Conservation (phyloP, 2,888 invertebrate genomes). For the Stegana nigrithorax region DNA sequence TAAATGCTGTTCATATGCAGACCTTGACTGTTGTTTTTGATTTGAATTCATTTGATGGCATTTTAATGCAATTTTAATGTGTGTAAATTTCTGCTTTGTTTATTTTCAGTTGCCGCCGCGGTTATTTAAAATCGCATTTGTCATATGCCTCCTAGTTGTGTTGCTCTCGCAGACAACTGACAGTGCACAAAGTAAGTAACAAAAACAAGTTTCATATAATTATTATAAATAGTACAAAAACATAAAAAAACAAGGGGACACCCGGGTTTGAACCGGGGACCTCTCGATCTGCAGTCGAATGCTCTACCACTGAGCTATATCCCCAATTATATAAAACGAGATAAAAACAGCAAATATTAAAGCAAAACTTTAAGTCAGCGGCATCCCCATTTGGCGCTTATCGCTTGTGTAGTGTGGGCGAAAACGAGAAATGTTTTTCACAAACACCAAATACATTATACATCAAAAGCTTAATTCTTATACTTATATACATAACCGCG, state of each 20-base stretch:
- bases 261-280: slow-evolving; percentile 61
- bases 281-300: slow-evolving; percentile 62
- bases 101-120: slow-evolving; percentile 73
- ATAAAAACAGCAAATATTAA: neutral
- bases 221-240: neutral
- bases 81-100: slow-evolving; percentile 13
- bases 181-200: slow-evolving; percentile 72
- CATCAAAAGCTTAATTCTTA: too few relatives aligned
- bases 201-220: neutral
- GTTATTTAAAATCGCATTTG: slow-evolving; percentile 71
- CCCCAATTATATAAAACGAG: slow-evolving; percentile 37
- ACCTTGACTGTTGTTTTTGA: neutral
- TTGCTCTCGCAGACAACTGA: slow-evolving; percentile 72
- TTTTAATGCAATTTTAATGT: slow-evolving; percentile 15
- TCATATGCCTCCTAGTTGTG: slow-evolving; percentile 72
- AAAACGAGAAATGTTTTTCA: too few relatives aligned
- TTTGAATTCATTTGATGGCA: slow-evolving; percentile 3
- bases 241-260: slow-evolving; percentile 48
- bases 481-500: too few relatives aligned
- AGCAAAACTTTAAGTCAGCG: too few relatives aligned
- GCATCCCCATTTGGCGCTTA: too few relatives aligned
- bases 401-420: too few relatives aligned
- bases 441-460: too few relatives aligned
- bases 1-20: neutral
- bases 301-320: slow-evolving; percentile 61